Percentiles rank a stretch among this genome's conserved stretches.
Conservation (phyloP, 2,888 invertebrate genomes). For the Marasmarcha lunaedactyla region DNA sequence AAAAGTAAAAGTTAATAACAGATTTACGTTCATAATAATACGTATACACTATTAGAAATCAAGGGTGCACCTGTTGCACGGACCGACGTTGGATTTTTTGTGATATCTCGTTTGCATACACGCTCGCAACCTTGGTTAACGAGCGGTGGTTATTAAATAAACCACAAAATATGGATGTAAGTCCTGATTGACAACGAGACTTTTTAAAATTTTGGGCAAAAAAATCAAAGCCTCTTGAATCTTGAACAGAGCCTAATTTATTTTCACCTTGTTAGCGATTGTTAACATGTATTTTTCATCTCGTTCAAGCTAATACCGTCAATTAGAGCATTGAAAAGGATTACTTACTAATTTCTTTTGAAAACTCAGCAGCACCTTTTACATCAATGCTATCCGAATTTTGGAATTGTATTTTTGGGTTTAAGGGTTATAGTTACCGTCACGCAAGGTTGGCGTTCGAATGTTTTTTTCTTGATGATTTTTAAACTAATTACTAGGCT, state of each 20-base stretch:
- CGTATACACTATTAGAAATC: slow-evolving; percentile 52
- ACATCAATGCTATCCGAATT: too few species aligned
- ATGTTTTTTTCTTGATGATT: too few species aligned
- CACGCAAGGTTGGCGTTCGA: too few species aligned
- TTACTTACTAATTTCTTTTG: too few species aligned
- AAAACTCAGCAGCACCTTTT: too few species aligned
- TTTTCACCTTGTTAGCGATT: slow-evolving; percentile 51
- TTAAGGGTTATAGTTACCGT: too few species aligned
- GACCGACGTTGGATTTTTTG: slow-evolving; percentile 50
- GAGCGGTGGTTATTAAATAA: slow-evolving; percentile 52
- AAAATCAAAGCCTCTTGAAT: slow-evolving; percentile 34
- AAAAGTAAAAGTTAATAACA: slow-evolving; percentile 35
- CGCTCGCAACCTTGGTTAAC: slow-evolving; percentile 56
- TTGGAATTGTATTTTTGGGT: too few species aligned
- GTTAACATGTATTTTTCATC: slow-evolving; percentile 37
- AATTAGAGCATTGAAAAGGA: too few species aligned
- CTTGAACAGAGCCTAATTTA: too few species aligned
- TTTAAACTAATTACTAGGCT: too few species aligned
- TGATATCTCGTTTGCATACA: slow-evolving; percentile 57
- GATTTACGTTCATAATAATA: slow-evolving; percentile 38
- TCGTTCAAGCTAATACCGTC: slow-evolving; percentile 3
- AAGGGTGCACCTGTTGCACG: slow-evolving; percentile 55
- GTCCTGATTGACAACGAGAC: slow-evolving; percentile 53
- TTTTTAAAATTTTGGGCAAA: not conserved
- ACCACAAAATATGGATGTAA: slow-evolving; percentile 55